Conservation (phyloP, 2,113 vertebrate species). For the Cepphus grylle region DNA sequence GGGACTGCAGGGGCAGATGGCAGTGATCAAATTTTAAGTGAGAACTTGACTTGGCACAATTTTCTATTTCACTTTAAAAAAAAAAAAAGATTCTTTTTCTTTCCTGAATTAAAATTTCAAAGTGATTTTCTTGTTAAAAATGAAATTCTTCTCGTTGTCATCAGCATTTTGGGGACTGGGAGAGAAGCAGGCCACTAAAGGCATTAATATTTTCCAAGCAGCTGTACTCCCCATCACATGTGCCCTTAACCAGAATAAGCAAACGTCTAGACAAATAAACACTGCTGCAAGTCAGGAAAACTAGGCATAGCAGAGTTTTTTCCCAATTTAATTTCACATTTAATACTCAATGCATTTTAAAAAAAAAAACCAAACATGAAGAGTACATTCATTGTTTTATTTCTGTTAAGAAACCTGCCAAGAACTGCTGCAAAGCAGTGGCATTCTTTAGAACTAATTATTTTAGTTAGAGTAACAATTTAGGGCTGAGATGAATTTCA, state of each 20-base stretch:
- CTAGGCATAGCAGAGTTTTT: not conserved
- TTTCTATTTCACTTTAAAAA: not conserved
- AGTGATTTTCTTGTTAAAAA: not conserved
- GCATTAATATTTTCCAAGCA: not conserved
- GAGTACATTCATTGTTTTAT: not conserved
- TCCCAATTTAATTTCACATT: not conserved
- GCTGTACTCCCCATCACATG: not conserved
- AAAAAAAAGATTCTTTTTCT: not conserved
- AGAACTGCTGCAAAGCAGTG: not conserved
- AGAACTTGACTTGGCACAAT: not conserved
- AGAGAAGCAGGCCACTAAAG: not conserved
- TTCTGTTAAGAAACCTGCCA: not conserved
- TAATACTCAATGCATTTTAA: not conserved
- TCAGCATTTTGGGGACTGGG: not conserved
- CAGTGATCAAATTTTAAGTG: not conserved
- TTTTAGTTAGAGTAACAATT: not conserved
- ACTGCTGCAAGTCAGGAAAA: not conserved
- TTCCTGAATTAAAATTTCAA: accelerated
- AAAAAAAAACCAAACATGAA: not conserved
- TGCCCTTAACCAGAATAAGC: not conserved
- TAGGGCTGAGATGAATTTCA: not conserved
- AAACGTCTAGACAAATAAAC: not conserved
- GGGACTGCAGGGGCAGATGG: not conserved
- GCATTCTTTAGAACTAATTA: not conserved
- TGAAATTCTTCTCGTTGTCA: not conserved